Percentiles rank a stretch among this genome's conserved stretches.
Evolutionary conservation across 92 coral and sea anemone genomes (phyloP).

Genomic region (Epizoanthus ramosus): DNA sequence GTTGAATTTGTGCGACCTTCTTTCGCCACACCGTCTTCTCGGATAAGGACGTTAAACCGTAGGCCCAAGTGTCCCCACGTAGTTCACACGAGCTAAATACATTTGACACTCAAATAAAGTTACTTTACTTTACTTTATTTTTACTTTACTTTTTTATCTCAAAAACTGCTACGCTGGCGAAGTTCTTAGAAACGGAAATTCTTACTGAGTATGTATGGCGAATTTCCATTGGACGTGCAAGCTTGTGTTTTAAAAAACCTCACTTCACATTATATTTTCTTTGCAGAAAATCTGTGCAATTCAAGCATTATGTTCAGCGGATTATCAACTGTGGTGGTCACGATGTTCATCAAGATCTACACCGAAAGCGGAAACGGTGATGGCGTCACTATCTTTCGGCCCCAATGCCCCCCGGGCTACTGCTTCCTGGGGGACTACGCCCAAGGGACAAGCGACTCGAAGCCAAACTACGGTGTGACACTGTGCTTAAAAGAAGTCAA

Average conservation of each 20-base stretch:
- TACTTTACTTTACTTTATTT: too few species aligned
- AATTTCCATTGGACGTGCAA: too few species aligned
- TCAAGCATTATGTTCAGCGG: constrained; percentile 53
- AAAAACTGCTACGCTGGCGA: too few species aligned
- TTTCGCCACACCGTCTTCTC: too few species aligned
- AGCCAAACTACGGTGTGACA: constrained; percentile 75
- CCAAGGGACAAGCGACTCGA: constrained; percentile 58
- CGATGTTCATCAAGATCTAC: constrained; percentile 63
- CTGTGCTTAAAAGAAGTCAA: constrained; percentile 54
- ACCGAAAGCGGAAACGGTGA: constrained; percentile 55
- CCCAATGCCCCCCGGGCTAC: constrained; percentile 83
- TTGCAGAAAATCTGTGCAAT: background rate
- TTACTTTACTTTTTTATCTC: too few species aligned
- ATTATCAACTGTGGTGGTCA: constrained; percentile 54
- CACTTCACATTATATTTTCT: background rate
- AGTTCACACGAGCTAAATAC: too few species aligned
- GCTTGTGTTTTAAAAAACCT: background rate
- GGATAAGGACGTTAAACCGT: too few species aligned
- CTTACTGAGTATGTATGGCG: too few species aligned
- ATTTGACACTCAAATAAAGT: too few species aligned
- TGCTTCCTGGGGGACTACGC: constrained; percentile 87
- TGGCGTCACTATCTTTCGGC: constrained; percentile 75
- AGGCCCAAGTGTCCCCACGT: too few species aligned
- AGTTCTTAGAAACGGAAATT: too few species aligned
- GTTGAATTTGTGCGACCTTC: too few species aligned